Conservation (phyloP, 2,888 invertebrate species). For the Ophraella communa region DNA sequence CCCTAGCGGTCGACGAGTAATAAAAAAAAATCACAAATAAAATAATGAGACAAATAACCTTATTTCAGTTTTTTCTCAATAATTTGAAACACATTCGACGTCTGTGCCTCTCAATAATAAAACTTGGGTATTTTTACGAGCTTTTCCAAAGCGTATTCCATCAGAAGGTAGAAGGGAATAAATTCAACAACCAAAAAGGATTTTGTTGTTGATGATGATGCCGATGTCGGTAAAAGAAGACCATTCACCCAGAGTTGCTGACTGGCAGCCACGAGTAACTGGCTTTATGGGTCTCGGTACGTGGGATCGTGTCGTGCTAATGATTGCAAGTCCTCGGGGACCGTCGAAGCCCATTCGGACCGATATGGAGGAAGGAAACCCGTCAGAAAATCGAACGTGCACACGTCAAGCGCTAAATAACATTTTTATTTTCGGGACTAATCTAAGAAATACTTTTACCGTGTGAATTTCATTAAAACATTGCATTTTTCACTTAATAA, state of each 20-base stretch:
- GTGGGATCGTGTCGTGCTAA: conserved; percentile 58
- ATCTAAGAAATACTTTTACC: no score
- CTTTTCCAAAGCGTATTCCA: conserved; percentile 4
- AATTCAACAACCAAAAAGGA: conserved; percentile 29
- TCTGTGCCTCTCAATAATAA: no score
- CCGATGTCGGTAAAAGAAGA: conserved; percentile 37
- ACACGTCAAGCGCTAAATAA: conserved; percentile 26
- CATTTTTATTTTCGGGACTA: conserved; percentile 26
- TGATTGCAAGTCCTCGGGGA: conserved; percentile 54
- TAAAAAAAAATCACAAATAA: no score
- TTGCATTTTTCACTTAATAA: no score
- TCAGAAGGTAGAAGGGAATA: conserved; percentile 12
- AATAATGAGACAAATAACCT: no score
- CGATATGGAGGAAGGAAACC: conserved; percentile 25
- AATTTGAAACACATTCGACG: no score
- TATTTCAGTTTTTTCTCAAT: no score
- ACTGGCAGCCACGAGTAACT: conserved; percentile 57
- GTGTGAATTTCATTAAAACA: no score
- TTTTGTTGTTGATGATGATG: conserved; percentile 35
- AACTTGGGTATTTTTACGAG: no score
- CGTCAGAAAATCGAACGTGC: conserved; percentile 28
- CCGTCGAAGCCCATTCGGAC: conserved; percentile 37
- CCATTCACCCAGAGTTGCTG: conserved; percentile 53
- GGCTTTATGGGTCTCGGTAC: conserved; percentile 54
- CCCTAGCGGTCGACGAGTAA: no score